Percentiles rank a stretch among this genome's conserved stretches.
Conservation (phyloP, 2,797 vertebrate species). For the Apogon hyalosoma region DNA sequence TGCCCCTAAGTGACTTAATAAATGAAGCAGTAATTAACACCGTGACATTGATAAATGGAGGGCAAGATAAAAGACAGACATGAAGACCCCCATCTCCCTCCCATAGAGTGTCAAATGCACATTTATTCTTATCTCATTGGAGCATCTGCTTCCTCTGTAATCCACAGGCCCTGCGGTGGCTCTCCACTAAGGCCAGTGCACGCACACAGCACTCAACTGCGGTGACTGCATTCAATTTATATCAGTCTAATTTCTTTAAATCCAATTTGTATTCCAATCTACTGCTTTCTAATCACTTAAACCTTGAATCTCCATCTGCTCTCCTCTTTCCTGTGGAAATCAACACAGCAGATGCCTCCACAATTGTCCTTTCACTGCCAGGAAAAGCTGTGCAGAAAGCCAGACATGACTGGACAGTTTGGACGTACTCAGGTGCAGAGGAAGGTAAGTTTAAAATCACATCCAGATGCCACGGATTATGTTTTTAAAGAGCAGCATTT, state of each 20-base stretch:
- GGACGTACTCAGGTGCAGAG: slow-evolving; percentile 78
- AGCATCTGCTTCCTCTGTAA: slow-evolving; percentile 96
- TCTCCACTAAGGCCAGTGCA: slow-evolving; percentile 70
- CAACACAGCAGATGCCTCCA: slow-evolving; percentile 92
- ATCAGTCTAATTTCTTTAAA: slow-evolving; percentile 99
- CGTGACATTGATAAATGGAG: slow-evolving; percentile 96
- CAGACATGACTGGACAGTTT: slow-evolving; percentile 55
- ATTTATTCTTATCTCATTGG: slow-evolving; percentile 96
- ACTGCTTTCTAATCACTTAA: slow-evolving; percentile 98
- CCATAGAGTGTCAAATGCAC: slow-evolving; percentile 90
- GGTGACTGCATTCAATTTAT: slow-evolving; percentile 96
- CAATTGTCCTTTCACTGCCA: slow-evolving; percentile 90
- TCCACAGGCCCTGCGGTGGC: slow-evolving; percentile 87
- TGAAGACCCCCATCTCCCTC: slow-evolving; percentile 85
- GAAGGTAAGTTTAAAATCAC: slow-evolving; percentile 56
- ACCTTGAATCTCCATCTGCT: slow-evolving; percentile 98
- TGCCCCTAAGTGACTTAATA: slow-evolving; percentile 91
- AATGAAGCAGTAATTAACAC: slow-evolving; percentile 97
- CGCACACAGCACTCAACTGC: slow-evolving; percentile 86
- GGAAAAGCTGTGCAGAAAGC: slow-evolving; percentile 67
- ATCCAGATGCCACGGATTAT: slow-evolving; percentile 45
- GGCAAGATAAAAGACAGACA: slow-evolving; percentile 91
- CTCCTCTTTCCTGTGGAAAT: slow-evolving; percentile 87
- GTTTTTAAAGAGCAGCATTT: slow-evolving; percentile 40
- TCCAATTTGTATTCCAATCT: slow-evolving; percentile 99